Evolutionary conservation across 2,888 invertebrate species (phyloP), one percentile per base, ranked within the genome.

Genomic region (Ypsolopha scabrella): DNA sequence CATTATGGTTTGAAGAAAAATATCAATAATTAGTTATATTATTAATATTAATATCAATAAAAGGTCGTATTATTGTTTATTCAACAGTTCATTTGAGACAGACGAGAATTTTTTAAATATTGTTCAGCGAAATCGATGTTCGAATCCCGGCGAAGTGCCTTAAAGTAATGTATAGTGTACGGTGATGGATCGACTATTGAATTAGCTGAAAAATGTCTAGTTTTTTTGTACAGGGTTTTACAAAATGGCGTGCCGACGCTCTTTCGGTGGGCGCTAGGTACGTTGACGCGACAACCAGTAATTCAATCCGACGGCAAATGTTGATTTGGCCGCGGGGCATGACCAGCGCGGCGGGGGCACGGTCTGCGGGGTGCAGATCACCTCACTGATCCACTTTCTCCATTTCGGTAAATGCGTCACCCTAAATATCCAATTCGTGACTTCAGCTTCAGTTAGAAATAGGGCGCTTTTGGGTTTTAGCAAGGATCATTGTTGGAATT

Each of bases 261-360:
- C 65, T 67, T 54, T 70, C 65, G 67, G 54, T 70, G 72, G 72
- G 65, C 78, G 75, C 63, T 74, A 78, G 75, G 72, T 72, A 72
- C 73, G 75, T 73, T 75, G 75, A 77, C 72, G 75, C 70, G 72
- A 60, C 65, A 66, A 60, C 65, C 68, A 70, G 82, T 83, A 86
- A 85, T 80, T 81, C 80, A 74, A 85, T 82, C 80, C 72, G 68
- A 72, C 68, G 69, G 82, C 67, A 83, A 85, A 85, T 81, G 85
- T 85, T 86, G 83, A 77, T 82, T 79, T 66, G 81, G 72, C 79
- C 81, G 72, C 72, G 63, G 72, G 76, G 70, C 68, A 24, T 24
- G 24, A 24, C 24, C 70, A 64, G 65, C 61, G 65, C 65, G 56
- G 48, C 51, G 53, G 57, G 51, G 56, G 58, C 52, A 6, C 56